A percentile compares a stretch with the other conserved stretches of the same genome.
These are phyloP conservation scores for Origma solitaria DNA, from an alignment of 2,113 vertebrate genomes.

Conservation along the genomic window DNA sequence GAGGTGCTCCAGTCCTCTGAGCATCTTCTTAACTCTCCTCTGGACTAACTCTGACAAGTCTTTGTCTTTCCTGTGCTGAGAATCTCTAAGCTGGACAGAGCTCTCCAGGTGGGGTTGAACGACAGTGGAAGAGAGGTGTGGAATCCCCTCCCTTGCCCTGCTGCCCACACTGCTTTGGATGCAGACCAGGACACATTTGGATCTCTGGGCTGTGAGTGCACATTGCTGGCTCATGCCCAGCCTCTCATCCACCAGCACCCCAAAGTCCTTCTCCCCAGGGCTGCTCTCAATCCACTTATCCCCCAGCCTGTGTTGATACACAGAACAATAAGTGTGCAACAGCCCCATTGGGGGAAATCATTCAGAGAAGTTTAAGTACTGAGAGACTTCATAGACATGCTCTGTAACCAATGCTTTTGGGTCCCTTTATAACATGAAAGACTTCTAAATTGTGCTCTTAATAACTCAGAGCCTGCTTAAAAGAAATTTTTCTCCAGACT, in stretches of 20 bases:
- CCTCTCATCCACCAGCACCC: background rate
- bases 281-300: background rate
- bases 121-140: accelerated
- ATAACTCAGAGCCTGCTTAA: background rate
- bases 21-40: background rate
- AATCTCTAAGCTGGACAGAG: background rate
- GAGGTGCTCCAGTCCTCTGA: background rate
- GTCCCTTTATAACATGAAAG: background rate
- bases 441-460: background rate
- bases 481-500: background rate
- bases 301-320: background rate
- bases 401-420: background rate
- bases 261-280: background rate
- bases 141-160: accelerated
- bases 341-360: background rate
- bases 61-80: background rate
- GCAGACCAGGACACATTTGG: accelerated
- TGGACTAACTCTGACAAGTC: background rate
- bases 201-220: accelerated
- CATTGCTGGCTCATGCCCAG: accelerated
- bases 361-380: background rate
- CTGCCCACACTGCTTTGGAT: accelerated
- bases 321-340: background rate
- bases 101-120: background rate
- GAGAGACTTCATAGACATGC: accelerated